Conservation (phyloP, 1,140 invertebrate genomes). For the Solen grandis region DNA sequence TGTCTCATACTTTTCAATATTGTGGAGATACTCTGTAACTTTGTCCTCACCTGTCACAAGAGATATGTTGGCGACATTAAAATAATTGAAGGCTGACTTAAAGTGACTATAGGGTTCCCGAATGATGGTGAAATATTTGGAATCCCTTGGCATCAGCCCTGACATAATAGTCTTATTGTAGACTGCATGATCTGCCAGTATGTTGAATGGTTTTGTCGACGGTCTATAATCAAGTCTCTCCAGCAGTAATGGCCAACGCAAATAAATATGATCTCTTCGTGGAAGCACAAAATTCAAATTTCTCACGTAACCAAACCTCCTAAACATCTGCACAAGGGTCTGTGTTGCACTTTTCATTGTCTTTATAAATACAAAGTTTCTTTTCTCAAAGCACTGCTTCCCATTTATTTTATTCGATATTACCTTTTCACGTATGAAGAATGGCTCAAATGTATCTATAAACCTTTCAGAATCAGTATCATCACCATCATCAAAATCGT, state of each 20-base stretch:
- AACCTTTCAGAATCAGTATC: slow-evolving; percentile 9
- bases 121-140: slow-evolving; percentile 73
- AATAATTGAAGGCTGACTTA: slow-evolving; percentile 72
- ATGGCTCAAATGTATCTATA: slow-evolving; percentile 18
- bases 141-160: slow-evolving; percentile 64
- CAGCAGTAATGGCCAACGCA: slow-evolving; percentile 71
- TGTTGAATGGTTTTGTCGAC: slow-evolving; percentile 65
- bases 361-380: slow-evolving; percentile 71
- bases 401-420: slow-evolving; percentile 5
- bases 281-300: slow-evolving; percentile 66
- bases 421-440: background rate
- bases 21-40: slow-evolving; percentile 64
- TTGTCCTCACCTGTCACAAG: slow-evolving; percentile 56
- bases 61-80: slow-evolving; percentile 62
- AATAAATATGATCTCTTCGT: slow-evolving; percentile 57
- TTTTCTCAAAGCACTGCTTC: slow-evolving; percentile 33
- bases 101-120: slow-evolving; percentile 73
- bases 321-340: slow-evolving; percentile 62
- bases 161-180: slow-evolving; percentile 71
- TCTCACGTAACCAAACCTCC: slow-evolving; percentile 62
- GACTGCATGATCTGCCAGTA: slow-evolving; percentile 73
- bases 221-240: slow-evolving; percentile 62
- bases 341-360: slow-evolving; percentile 69
- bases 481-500: background rate
- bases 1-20: slow-evolving; percentile 69